Percentiles rank a stretch among this genome's conserved stretches.
Conservation (phyloP, 2,113 vertebrate species). For the Galbula dea region DNA sequence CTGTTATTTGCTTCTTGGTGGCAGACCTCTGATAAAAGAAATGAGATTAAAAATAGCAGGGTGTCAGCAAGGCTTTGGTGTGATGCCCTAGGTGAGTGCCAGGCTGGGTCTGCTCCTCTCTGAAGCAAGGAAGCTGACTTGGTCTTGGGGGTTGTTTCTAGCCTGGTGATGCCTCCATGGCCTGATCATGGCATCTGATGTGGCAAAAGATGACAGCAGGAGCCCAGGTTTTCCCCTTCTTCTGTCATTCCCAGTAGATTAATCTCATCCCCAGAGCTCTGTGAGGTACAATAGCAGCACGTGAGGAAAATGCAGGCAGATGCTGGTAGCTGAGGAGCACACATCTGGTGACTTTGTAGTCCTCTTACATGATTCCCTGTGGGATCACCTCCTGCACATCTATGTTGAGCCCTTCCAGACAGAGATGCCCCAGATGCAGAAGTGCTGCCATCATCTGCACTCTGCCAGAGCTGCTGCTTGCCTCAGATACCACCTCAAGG, state of each 20-base stretch:
- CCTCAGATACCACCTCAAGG: accelerated
- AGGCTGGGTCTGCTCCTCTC: background rate
- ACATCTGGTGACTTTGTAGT: background rate
- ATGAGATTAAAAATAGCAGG: background rate
- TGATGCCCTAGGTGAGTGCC: accelerated
- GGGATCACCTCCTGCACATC: background rate
- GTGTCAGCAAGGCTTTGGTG: background rate
- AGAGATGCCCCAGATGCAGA: background rate
- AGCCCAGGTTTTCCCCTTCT: background rate
- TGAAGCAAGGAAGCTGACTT: background rate
- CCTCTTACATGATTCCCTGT: background rate
- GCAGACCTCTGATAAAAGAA: background rate
- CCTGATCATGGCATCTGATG: accelerated
- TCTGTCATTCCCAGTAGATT: background rate
- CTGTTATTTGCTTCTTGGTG: background rate
- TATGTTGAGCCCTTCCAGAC: background rate
- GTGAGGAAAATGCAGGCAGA: background rate
- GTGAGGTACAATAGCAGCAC: background rate
- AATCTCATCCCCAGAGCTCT: background rate
- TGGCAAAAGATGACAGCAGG: background rate
- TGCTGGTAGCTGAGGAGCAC: background rate
- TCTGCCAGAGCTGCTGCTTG: background rate
- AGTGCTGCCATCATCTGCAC: background rate
- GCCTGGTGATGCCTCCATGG: accelerated
- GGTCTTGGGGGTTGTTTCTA: background rate